These are phyloP conservation scores for Agonopterix subpropinquella DNA, from an alignment of 2,888 invertebrate species.

Conservation along the genomic window DNA sequence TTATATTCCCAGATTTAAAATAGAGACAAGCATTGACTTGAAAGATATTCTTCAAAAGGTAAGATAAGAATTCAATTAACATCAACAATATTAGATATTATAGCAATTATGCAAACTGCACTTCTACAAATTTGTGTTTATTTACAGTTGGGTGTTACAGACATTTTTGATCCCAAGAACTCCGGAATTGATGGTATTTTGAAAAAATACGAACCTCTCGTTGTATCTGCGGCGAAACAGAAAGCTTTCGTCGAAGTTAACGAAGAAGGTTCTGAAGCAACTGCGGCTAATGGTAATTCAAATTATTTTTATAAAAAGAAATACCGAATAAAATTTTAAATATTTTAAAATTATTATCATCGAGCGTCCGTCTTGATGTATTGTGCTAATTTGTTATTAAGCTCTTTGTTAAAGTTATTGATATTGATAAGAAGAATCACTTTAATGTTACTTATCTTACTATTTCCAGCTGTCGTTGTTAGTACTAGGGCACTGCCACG, in stretches of 20 bases:
- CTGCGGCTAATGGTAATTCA: slow-evolving; percentile 39
- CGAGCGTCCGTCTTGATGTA: no score
- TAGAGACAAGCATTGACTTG: slow-evolving; percentile 17
- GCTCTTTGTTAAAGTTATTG: no score
- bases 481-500: slow-evolving; percentile 9
- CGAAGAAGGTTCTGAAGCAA: slow-evolving; percentile 48
- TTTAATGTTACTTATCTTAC: not conserved
- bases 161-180: slow-evolving; percentile 17
- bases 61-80: slow-evolving; percentile 1
- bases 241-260: slow-evolving; percentile 28
- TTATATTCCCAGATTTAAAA: slow-evolving; percentile 17
- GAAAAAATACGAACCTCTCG: slow-evolving; percentile 12
- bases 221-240: slow-evolving; percentile 21
- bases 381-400: no score
- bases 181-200: slow-evolving; percentile 20
- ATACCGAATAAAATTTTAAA: no score
- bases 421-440: no score
- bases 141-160: slow-evolving; percentile 17
- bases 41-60: slow-evolving; percentile 15
- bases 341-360: no score
- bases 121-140: not conserved
- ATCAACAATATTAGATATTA: not conserved
- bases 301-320: not conserved
- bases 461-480: slow-evolving; percentile 18
- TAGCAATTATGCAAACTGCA: no score